Base-by-base conservation (phyloP, 2,888 invertebrate genomes). In the Lymantria dispar region DNA sequence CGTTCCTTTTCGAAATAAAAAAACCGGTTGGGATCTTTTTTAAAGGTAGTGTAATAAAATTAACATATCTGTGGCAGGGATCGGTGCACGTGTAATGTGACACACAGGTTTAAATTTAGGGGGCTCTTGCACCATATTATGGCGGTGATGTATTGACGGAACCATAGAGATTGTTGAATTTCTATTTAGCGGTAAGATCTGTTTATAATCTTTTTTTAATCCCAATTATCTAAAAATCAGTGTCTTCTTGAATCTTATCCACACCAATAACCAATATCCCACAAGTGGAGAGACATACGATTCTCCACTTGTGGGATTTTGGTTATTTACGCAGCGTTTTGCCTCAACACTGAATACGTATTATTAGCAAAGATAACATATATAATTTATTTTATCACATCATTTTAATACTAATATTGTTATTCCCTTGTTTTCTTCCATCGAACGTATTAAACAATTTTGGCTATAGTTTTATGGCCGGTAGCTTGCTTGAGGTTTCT, bases 41-140 rank as follows among this genome's bases (percentile, higher is more conserved):
- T 87, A 78, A 77, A 79, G 83, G 73, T 80, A 82, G 80, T 80
- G 84, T 86, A 85, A 87, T 88, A 88, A 89, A 89, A 89, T 87
- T 87, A 82, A 80, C 85, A 87, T 89, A 88, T 87, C 87, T 68
- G 72, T 75, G 78, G 63, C 67, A 68, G 79, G 78, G 81, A 87
- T 87, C 86, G 64, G 72, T 74, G 75, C 76, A 78, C 76, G 77
- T 73, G 77, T 69, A 64, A 58, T 68, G 58, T 65, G 52, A 42
- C 49, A 38, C 53, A 52, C 59, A 55, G 60, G 65, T 64, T 65
- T 59, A 63, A 68, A 66, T 71, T 78, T 70, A 61, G 73, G 74
- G 56, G 69, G 65, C 62, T 60, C 50, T 65, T 57, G 52, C 56
- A 56, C 58, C 53, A 52, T 22, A 50, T 40, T 44, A 54, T 47